These are phyloP conservation scores for Cuniculus paca DNA, from an alignment of 2,797 vertebrate species.

Conservation along the genomic window DNA sequence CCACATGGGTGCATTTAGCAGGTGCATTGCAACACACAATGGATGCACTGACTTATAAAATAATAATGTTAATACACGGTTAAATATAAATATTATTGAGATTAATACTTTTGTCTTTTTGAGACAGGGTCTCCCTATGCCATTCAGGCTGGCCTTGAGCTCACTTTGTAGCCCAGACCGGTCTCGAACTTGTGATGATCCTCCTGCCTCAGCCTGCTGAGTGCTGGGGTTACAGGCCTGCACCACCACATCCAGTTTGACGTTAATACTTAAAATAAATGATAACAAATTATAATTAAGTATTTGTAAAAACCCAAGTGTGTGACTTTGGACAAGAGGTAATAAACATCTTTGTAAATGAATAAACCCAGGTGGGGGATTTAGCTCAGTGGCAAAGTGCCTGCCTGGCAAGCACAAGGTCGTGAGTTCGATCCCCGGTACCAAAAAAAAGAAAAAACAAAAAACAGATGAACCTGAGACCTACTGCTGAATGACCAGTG, in stretches of 20 bases:
- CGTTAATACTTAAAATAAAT: background rate
- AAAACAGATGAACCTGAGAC: background rate
- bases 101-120: background rate
- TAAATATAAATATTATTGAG: background rate
- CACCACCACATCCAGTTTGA: no score
- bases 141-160: no score
- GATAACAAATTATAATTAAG: background rate
- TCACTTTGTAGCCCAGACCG: no score
- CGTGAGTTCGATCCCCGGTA: no score
- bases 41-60: background rate
- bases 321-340: background rate
- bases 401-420: no score
- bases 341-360: background rate
- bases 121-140: no score
- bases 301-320: background rate
- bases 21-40: background rate
- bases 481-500: background rate
- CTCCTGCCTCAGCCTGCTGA: no score
- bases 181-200: no score
- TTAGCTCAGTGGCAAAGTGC: no score
- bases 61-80: background rate
- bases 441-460: no score
- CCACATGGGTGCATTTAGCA: background rate
- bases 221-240: no score
- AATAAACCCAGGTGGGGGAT: no score